These are phyloP conservation scores for Phenganax stokvisi DNA, from an alignment of 92 coral and sea anemone genomes.

Conservation along the genomic window DNA sequence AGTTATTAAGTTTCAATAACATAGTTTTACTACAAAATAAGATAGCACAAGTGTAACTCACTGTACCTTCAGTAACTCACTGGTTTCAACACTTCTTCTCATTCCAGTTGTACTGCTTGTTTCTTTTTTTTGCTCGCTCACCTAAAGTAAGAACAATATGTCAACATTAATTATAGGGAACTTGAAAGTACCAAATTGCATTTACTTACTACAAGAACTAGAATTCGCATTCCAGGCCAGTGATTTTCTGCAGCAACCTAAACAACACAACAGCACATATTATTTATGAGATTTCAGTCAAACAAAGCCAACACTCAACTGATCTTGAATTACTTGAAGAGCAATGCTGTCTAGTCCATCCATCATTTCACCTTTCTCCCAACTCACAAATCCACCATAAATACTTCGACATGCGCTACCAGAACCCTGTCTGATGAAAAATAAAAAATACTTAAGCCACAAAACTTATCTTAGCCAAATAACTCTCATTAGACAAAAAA, in stretches of 20 bases:
- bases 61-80: slow-evolving; percentile 69
- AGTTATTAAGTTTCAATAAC: too few species aligned
- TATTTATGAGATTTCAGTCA: neutral
- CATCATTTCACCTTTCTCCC: slow-evolving; percentile 65
- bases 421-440: slow-evolving; percentile 66
- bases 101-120: slow-evolving; percentile 84
- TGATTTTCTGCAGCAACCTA: slow-evolving; percentile 61
- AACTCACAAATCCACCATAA: slow-evolving; percentile 88
- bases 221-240: slow-evolving; percentile 72
- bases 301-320: neutral
- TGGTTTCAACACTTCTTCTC: slow-evolving; percentile 76
- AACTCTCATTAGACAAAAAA: too few species aligned
- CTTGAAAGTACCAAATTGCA: neutral
- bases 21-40: neutral
- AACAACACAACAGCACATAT: neutral
- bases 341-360: slow-evolving; percentile 92
- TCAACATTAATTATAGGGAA: neutral
- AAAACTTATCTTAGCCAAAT: too few species aligned
- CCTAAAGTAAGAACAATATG: slow-evolving; percentile 38
- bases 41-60: neutral
- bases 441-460: neutral
- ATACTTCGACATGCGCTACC: slow-evolving; percentile 98
- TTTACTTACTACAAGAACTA: slow-evolving; percentile 77
- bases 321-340: slow-evolving; percentile 54
- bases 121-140: slow-evolving; percentile 69